Evolutionary conservation across 1,140 invertebrate genomes (phyloP).

Genomic region (Diorhabda carinulata): DNA sequence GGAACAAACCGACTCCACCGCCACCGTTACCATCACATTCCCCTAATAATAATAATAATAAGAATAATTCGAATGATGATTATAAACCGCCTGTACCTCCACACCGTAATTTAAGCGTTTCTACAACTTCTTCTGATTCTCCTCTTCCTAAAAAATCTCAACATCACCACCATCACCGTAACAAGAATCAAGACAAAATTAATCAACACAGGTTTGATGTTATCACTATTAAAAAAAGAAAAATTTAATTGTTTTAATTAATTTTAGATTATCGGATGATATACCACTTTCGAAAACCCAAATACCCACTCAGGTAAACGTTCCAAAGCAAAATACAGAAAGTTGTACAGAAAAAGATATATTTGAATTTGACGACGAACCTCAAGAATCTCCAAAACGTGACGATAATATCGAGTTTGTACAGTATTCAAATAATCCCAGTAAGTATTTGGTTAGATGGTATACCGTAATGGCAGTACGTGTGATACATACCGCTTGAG

Average conservation of each 20-base stretch:
- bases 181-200: conserved; percentile 31
- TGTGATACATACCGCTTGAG: too few relatives aligned
- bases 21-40: conserved; percentile 57
- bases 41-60: conserved; percentile 27
- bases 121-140: conserved; percentile 34
- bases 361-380: conserved; percentile 46
- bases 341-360: conserved; percentile 20
- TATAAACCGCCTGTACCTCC: conserved; percentile 83
- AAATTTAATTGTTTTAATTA: neutral
- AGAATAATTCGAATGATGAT: conserved; percentile 52
- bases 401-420: conserved; percentile 43
- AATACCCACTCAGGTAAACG: conserved; percentile 13
- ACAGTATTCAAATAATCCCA: conserved; percentile 37
- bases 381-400: conserved; percentile 26
- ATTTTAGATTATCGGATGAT: neutral
- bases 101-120: conserved; percentile 67
- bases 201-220: conserved; percentile 11
- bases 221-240: neutral
- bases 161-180: conserved; percentile 26
- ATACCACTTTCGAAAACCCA: conserved; percentile 1
- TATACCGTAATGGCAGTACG: too few relatives aligned
- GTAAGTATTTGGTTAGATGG: neutral
- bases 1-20: conserved; percentile 48
- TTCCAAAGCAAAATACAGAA: neutral
- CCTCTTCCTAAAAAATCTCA: conserved; percentile 22